Evolutionary conservation across 92 coral and sea anemone species (phyloP).

Genomic region (Umimayanthus chanpuru): DNA sequence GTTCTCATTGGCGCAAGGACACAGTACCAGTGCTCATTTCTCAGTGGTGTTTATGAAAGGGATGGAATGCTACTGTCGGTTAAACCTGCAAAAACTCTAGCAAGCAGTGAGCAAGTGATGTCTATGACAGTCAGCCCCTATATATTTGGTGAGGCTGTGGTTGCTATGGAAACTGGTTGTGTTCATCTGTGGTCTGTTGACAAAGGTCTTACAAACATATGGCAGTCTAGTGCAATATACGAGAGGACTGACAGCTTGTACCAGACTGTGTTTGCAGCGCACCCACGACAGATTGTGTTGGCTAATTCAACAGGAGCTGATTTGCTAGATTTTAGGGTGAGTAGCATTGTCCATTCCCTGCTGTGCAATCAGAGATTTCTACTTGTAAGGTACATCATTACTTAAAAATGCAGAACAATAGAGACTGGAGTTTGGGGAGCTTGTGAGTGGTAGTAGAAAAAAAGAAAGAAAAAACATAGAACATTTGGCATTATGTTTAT

Average conservation of each 20-base stretch:
- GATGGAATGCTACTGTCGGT: slow-evolving; percentile 40
- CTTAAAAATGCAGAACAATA: too few species aligned
- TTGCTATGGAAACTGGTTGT: slow-evolving; percentile 78
- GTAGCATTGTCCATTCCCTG: not conserved
- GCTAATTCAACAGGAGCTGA: slow-evolving; percentile 68
- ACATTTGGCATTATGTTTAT: too few species aligned
- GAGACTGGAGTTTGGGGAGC: too few species aligned
- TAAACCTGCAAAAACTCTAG: slow-evolving; percentile 66
- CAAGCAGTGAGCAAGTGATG: slow-evolving; percentile 64
- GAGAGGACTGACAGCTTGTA: slow-evolving; percentile 63
- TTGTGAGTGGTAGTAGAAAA: too few species aligned
- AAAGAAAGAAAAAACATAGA: too few species aligned
- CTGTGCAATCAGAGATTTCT: too few species aligned
- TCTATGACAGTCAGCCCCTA: slow-evolving; percentile 75
- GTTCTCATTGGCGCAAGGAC: slow-evolving; percentile 65
- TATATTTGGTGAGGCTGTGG: slow-evolving; percentile 77
- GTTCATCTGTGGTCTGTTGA: slow-evolving; percentile 67
- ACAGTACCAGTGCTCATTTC: slow-evolving; percentile 73
- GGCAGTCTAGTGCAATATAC: slow-evolving; percentile 50
- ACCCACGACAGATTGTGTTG: slow-evolving; percentile 82
- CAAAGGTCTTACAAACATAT: slow-evolving; percentile 39
- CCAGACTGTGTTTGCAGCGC: slow-evolving; percentile 81
- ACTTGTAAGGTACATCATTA: too few species aligned
- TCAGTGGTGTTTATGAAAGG: slow-evolving; percentile 22
- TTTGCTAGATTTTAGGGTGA: slow-evolving; percentile 83